Percentiles rank a stretch among this genome's conserved stretches.
These are phyloP conservation scores for Magallana angulata DNA, from an alignment of 1,140 invertebrate genomes.

Conservation along the genomic window DNA sequence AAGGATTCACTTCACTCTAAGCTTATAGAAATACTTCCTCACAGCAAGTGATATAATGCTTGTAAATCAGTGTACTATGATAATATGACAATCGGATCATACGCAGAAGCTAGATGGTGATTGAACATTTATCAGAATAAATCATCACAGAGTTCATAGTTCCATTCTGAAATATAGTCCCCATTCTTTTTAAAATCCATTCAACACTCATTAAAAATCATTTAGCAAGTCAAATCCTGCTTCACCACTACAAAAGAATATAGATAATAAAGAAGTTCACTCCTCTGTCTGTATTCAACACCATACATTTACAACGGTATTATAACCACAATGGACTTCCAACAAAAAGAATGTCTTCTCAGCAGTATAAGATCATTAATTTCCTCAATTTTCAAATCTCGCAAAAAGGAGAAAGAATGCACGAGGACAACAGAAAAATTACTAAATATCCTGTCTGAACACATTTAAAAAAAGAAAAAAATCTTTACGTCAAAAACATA, in stretches of 20 bases:
- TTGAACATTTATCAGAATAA: background rate
- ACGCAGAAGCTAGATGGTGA: background rate
- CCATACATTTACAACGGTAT: background rate
- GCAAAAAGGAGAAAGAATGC: background rate
- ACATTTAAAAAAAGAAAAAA: slow-evolving; percentile 5
- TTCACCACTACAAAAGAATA: background rate
- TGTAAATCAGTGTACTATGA: background rate
- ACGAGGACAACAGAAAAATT: background rate
- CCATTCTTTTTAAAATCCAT: slow-evolving; percentile 3
- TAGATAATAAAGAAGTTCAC: background rate
- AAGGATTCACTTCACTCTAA: slow-evolving; percentile 1
- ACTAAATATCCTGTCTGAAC: background rate
- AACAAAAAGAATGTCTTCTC: background rate
- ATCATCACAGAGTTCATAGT: background rate
- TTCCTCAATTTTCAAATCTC: background rate
- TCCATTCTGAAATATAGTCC: background rate
- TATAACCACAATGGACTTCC: background rate
- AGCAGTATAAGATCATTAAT: background rate
- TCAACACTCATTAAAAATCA: background rate
- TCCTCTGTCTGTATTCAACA: slow-evolving; percentile 8
- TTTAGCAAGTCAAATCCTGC: slow-evolving; percentile 20
- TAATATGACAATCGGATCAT: background rate
- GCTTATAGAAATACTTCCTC: background rate
- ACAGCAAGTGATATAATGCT: background rate
- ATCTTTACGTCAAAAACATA: background rate